Evolutionary conservation across 2,113 vertebrate species (phyloP).

Genomic region (Marcusenius ussheri): DNA sequence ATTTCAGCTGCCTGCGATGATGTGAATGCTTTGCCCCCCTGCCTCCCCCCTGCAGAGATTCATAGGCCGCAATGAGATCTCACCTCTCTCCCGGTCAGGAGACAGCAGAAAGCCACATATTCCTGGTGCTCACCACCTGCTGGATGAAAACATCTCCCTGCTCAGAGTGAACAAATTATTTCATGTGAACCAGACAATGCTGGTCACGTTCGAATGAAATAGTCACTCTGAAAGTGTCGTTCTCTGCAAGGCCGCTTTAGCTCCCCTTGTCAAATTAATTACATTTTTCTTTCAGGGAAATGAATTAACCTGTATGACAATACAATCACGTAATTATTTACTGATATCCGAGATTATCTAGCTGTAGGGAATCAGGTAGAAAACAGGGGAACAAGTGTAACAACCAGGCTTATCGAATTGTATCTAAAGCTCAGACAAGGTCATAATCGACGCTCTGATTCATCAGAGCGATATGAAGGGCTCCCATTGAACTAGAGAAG

Average conservation of each 20-base stretch:
- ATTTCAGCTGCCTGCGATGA: slow-evolving; percentile 6
- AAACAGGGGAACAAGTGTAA: background rate
- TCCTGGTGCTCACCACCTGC: background rate
- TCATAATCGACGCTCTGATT: background rate
- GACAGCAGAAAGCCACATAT: background rate
- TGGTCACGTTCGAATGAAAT: slow-evolving; percentile 5
- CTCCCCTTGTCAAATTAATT: background rate
- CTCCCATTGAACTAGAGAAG: background rate
- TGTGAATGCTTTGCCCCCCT: background rate
- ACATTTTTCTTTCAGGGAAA: slow-evolving; percentile 4
- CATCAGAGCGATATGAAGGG: background rate
- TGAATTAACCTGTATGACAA: background rate
- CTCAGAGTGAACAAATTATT: background rate
- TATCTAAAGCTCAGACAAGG: background rate
- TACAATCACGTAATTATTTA: background rate
- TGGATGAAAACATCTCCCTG: background rate
- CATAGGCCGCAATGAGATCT: background rate
- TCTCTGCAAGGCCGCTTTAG: background rate
- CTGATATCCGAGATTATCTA: background rate
- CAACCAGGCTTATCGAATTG: background rate
- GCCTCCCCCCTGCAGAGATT: background rate
- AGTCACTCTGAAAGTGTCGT: background rate
- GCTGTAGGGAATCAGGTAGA: background rate
- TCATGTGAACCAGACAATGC: slow-evolving; percentile 1
- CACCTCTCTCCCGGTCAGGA: background rate